A percentile compares a stretch with the other conserved stretches of the same genome.
Conservation (phyloP, 2,888 invertebrate species). For the Xestia c-nigrum region DNA sequence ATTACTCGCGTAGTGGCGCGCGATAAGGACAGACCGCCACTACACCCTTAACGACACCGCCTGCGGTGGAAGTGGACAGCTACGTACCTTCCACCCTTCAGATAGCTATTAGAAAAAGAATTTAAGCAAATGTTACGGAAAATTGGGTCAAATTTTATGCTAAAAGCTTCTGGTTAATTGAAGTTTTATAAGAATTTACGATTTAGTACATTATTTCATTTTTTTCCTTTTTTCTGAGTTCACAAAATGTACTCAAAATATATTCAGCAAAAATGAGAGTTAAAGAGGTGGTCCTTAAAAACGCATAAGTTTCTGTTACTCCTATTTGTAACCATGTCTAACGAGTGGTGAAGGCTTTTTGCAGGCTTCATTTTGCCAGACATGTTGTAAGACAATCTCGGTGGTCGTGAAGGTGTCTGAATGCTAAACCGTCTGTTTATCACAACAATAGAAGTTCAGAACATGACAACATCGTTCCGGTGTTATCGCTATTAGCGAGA, state of each 20-base stretch:
- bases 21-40: conserved; percentile 86
- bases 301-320: conserved; percentile 22
- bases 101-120: conserved; percentile 71
- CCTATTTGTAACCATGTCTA: conserved; percentile 4
- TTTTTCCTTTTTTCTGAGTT: conserved; percentile 31
- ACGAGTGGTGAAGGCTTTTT: conserved; percentile 12
- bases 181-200: conserved; percentile 64
- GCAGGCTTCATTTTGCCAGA: conserved; percentile 5
- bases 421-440: conserved; percentile 48
- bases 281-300: conserved; percentile 26
- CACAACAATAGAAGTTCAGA: conserved; percentile 57
- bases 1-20: conserved; percentile 86
- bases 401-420: conserved; percentile 21
- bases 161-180: conserved; percentile 65
- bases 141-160: conserved; percentile 68
- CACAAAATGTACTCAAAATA: conserved; percentile 18
- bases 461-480: conserved; percentile 50
- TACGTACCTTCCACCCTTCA: conserved; percentile 75
- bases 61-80: conserved; percentile 83
- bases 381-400: conserved; percentile 13
- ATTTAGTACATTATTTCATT: conserved; percentile 54
- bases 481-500: conserved; percentile 55
- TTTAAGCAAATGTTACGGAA: conserved; percentile 66
- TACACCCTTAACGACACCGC: conserved; percentile 84
- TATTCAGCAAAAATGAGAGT: conserved; percentile 12